Base-by-base conservation (phyloP, 2,888 invertebrate species). In the Lasioglossum lativentre region DNA sequence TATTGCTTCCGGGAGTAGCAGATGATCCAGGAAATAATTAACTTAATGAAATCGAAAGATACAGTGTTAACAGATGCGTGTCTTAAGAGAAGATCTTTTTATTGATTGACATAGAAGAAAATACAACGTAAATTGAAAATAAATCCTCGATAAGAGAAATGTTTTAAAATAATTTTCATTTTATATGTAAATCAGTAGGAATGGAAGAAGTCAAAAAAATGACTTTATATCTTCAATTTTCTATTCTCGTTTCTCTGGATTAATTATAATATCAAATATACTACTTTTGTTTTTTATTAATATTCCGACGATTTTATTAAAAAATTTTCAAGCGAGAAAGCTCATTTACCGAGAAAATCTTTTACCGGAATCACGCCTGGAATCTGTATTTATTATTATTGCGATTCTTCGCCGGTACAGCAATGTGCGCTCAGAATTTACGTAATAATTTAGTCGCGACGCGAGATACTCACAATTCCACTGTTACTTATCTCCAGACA, bases 401-500 rank as follows among this genome's bases (percentile, higher is more conserved):
- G n/a, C 40, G 40, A 40, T 23, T n/a, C 23, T n/a, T 40, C 12
- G n/a, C 5, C n/a, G 1, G n/a, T 5, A 23, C 1, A 40, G 30
- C 30, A 30, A 12, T 47, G 59, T 16, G 38, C 56, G 47, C 27
- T 52, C 45, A 30, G 30, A 2, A 59, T 16, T 42, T 30, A 40
- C 38, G 42, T 16, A 83, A 84, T 52, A 74, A 74, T 77, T 83
- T 84, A 83, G 27, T 70, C 40, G n/a, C 19, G 83, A 59, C 73
- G 47, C 59, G 19, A 47, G 83, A 34, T 59, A 70, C 68, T 83
- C 77, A 40, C 77, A n/a, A 47, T 77, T 77, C 42, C 16, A 40
- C 59, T 70, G 83, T 83, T 83, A n/a, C n/a, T n/a, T n/a, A 84
- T 77, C 83, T 74, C 47, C 56, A 34, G 83, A 68, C 73, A 68